Evolutionary conservation across 1,140 invertebrate species (phyloP), one percentile per base, ranked within the genome.

Genomic region (Tenebrio molitor): DNA sequence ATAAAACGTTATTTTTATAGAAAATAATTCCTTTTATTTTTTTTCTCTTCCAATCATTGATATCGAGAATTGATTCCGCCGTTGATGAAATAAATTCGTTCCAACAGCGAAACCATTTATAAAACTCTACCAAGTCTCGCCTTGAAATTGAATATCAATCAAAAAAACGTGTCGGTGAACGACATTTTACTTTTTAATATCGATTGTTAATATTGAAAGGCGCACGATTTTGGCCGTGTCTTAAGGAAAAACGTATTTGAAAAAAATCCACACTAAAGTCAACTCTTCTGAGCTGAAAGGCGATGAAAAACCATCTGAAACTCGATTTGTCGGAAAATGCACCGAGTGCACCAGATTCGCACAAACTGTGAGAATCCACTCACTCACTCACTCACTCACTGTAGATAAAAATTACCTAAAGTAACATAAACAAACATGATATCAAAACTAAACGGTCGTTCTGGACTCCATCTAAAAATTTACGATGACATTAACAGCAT

Each of bases 31-130:
- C 1, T 46, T 50, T 50, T 50, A 50, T 50, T 50, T 17, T 15
- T 46, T 50, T 21, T 21, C 15, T 58, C 15, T 58, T 29, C 50
- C 50, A 58, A 25, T 58, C 50, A 25, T 58, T 29, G 50, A 58
- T 58, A 58, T 58, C 50, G 23, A 21, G 50, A 29, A 58, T 58
- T 58, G 50, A 58, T 58, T 58, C n/a, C 15, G 44, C 1, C 44
- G 15, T 25, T 29, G 50, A 58, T 23, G 46, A 21, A 46, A 46
- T 23, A 53, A 58, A 58, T 14, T 58, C 50, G 50, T 29, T 58
- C 50, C 50, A 58, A 58, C 50, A 58, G 50, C 50, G 12, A 58
- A 58, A 58, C 50, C 50, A 58, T 58, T 58, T 58, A 58, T 58
- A 58, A 58, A 58, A 58, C 50, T 58, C 50, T 58, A 15, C 23